These are phyloP conservation scores for Semotilus atromaculatus DNA, from an alignment of 2,797 vertebrate genomes.

Conservation along the genomic window DNA sequence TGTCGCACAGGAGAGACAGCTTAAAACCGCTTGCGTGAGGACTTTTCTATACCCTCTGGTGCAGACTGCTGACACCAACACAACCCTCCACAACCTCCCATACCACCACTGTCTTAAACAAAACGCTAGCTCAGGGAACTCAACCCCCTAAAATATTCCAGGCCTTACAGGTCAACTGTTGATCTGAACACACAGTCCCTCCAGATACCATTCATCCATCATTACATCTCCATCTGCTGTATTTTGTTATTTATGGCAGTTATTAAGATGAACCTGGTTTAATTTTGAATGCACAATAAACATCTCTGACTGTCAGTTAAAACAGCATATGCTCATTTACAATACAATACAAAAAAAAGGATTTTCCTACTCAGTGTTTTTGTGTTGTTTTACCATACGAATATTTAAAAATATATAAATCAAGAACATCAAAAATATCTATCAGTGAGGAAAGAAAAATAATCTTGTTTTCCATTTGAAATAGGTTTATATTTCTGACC, in stretches of 20 bases:
- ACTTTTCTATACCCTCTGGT: conserved; percentile 67
- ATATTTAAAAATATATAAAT: background rate
- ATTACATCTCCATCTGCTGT: background rate
- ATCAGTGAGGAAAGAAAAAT: background rate
- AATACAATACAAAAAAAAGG: background rate
- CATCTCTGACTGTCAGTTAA: background rate
- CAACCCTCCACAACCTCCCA: conserved; percentile 46
- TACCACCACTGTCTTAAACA: conserved; percentile 26
- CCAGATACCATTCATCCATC: conserved; percentile 12
- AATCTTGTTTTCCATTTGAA: background rate
- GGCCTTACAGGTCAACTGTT: conserved; percentile 8
- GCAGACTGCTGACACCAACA: conserved; percentile 78
- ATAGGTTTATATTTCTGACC: background rate
- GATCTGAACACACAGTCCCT: background rate
- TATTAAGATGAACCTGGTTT: background rate
- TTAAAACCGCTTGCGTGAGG: conserved; percentile 77
- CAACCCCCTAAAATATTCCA: background rate
- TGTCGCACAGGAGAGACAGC: conserved; percentile 67
- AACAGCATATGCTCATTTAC: background rate
- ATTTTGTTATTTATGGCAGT: background rate
- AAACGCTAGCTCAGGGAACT: conserved; percentile 39
- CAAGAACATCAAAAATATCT: background rate
- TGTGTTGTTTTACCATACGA: background rate
- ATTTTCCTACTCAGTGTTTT: background rate
- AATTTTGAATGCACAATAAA: background rate